Conservation (phyloP, 2,888 invertebrate genomes). For the Augochlorella aurata region DNA sequence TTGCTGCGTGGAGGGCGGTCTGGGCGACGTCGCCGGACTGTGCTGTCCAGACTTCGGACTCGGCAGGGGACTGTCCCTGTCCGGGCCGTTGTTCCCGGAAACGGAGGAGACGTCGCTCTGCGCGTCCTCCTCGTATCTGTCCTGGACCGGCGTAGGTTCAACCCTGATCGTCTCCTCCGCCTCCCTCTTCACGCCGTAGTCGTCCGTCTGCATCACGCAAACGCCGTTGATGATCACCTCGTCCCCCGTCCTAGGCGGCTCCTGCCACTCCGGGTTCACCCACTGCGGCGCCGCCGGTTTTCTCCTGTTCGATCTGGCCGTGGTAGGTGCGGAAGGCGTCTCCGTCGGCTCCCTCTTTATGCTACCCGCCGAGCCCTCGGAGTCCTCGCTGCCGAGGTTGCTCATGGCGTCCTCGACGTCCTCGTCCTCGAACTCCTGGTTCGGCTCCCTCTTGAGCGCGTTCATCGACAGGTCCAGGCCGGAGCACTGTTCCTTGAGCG, state of each 20-base stretch:
- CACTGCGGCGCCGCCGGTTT: constrained; percentile 98
- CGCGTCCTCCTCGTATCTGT: constrained; percentile 84
- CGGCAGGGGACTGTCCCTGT: constrained; percentile 77
- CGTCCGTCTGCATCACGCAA: constrained; percentile 94
- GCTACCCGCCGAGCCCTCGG: constrained; percentile 82
- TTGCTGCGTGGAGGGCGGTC: constrained; percentile 74
- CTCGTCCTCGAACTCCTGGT: constrained; percentile 90
- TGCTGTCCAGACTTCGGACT: constrained; percentile 78
- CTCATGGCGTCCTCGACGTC: constrained; percentile 86
- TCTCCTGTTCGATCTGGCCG: constrained; percentile 87
- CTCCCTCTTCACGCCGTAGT: constrained; percentile 84
- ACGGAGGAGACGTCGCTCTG: constrained; percentile 83
- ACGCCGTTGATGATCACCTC: constrained; percentile 97
- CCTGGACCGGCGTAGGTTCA: constrained; percentile 89
- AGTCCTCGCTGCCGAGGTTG: constrained; percentile 89
- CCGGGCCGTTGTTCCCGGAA: constrained; percentile 76
- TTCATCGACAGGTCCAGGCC: constrained; percentile 95
- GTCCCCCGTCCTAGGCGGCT: constrained; percentile 83
- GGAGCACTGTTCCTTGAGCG: constrained; percentile 90
- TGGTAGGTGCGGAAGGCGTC: constrained; percentile 79
- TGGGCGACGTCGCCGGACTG: constrained; percentile 76
- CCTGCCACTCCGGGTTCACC: constrained; percentile 97
- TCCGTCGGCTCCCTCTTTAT: constrained; percentile 80
- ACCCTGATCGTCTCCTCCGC: constrained; percentile 89
- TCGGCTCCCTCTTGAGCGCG: constrained; percentile 89